Conservation (phyloP, 2,797 vertebrate genomes). For the Typhlichthys eigenmanni region DNA sequence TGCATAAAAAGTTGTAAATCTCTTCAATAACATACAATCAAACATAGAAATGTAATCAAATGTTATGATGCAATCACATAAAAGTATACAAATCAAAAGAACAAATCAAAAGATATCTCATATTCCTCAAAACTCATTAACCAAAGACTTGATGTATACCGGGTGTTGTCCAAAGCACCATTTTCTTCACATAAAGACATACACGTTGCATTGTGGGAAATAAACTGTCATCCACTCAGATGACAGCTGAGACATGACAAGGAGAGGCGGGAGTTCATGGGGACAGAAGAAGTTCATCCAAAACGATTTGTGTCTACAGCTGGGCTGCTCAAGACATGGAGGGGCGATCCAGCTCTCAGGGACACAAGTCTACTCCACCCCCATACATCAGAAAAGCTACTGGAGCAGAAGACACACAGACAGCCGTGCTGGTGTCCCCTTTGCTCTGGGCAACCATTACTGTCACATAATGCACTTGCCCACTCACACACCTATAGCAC, state of each 20-base stretch:
- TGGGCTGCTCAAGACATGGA: conserved; percentile 29
- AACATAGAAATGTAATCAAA: too few relatives aligned
- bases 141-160: background rate
- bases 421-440: background rate
- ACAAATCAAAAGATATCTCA: background rate
- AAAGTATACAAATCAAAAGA: background rate
- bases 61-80: too few relatives aligned
- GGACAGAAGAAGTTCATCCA: conserved; percentile 6
- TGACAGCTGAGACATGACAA: background rate
- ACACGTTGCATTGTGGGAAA: conserved; percentile 10
- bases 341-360: conserved; percentile 28
- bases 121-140: too few relatives aligned
- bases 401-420: conserved; percentile 34
- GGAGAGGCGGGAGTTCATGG: conserved; percentile 15
- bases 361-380: conserved; percentile 25
- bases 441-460: conserved; percentile 32
- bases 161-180: background rate
- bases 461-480: conserved; percentile 23
- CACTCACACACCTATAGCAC: conserved; percentile 4
- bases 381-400: conserved; percentile 22
- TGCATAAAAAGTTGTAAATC: too few relatives aligned
- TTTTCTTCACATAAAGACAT: background rate
- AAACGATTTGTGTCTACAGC: background rate
- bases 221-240: conserved; percentile 1
- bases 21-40: too few relatives aligned